These are phyloP conservation scores for Palaemon carinicauda DNA, from an alignment of 1,140 invertebrate genomes.

Conservation along the genomic window DNA sequence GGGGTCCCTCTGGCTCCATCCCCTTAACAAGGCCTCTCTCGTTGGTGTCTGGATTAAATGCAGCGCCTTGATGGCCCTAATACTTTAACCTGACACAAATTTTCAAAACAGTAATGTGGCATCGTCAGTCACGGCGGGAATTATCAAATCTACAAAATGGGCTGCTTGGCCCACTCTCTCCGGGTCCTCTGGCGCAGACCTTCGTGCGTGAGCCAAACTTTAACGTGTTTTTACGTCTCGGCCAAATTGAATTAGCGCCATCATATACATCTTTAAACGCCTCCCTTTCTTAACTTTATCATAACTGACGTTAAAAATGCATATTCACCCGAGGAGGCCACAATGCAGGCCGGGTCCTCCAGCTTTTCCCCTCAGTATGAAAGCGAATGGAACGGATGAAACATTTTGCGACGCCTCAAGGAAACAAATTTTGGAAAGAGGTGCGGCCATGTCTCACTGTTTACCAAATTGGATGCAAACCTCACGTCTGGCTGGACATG, in stretches of 20 bases:
- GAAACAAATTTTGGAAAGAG: constrained; percentile 47
- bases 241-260: constrained; percentile 35
- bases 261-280: constrained; percentile 9
- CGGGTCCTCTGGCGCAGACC: background rate
- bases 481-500: background rate
- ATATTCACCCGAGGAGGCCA: background rate
- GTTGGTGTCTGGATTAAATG: constrained; percentile 58
- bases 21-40: constrained; percentile 45
- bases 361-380: background rate
- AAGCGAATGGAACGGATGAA: constrained; percentile 17
- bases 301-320: background rate
- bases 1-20: background rate
- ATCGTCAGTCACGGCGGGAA: constrained; percentile 44
- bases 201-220: background rate
- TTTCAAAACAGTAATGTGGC: constrained; percentile 54
- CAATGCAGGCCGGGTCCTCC: background rate
- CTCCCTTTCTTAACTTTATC: background rate
- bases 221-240: background rate
- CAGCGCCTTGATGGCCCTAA: constrained; percentile 54
- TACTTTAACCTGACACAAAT: constrained; percentile 57
- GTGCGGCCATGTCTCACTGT: constrained; percentile 23
- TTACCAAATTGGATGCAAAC: constrained; percentile 31
- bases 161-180: constrained; percentile 21
- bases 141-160: constrained; percentile 54
- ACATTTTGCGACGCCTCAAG: constrained; percentile 37